Evolutionary conservation across 2,888 invertebrate species (phyloP).

Genomic region (Drosophila aldrichi): DNA sequence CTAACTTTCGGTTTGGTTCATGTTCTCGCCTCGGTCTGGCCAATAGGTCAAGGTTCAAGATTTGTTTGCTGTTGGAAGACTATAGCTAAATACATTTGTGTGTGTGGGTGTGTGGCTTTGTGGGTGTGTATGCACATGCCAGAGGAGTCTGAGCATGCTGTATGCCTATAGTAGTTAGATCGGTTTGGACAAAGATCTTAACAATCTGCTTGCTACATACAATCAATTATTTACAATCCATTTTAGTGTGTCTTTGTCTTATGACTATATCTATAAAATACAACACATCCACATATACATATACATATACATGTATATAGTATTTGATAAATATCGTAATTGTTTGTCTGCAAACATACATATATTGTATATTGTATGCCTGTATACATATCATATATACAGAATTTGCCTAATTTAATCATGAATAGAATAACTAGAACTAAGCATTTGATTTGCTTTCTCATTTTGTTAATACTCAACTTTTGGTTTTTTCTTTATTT

Average conservation of each 20-base stretch:
- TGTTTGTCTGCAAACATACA: slow-evolving; percentile 9
- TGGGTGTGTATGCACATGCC: slow-evolving; percentile 3
- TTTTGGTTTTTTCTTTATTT: slow-evolving; percentile 15
- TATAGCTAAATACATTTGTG: slow-evolving; percentile 53
- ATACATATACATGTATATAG: slow-evolving; percentile 5
- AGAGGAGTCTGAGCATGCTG: neutral
- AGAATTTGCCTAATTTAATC: slow-evolving; percentile 16
- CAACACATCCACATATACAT: slow-evolving; percentile 51
- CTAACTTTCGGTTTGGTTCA: slow-evolving; percentile 28
- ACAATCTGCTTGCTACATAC: neutral
- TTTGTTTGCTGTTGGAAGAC: slow-evolving; percentile 62
- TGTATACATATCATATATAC: slow-evolving; percentile 17
- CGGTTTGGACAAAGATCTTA: neutral
- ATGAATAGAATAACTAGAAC: slow-evolving; percentile 28
- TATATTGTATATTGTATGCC: slow-evolving; percentile 15
- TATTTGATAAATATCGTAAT: slow-evolving; percentile 46
- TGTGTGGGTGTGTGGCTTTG: neutral
- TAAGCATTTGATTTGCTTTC: slow-evolving; percentile 24
- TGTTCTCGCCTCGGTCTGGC: slow-evolving; percentile 9
- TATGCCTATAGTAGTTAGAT: slow-evolving; percentile 5
- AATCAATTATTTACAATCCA: slow-evolving; percentile 2
- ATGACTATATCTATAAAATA: slow-evolving; percentile 51
- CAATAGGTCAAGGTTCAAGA: slow-evolving; percentile 39
- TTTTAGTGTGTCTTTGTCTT: slow-evolving; percentile 24
- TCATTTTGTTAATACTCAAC: slow-evolving; percentile 3